These are phyloP conservation scores for Ammodytes marinus DNA, from an alignment of 2,113 vertebrate genomes.

Conservation along the genomic window DNA sequence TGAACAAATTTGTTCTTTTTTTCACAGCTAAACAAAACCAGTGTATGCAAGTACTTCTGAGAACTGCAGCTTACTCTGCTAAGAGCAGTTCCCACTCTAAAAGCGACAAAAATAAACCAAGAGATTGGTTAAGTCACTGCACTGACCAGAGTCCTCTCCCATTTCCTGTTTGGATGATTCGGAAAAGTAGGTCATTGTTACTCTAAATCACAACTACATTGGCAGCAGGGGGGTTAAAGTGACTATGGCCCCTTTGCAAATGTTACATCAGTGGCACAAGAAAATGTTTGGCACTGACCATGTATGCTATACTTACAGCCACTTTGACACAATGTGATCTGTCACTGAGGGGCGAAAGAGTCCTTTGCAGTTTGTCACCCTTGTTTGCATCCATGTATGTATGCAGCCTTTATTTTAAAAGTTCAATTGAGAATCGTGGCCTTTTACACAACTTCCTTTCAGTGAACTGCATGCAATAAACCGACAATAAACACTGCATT, in stretches of 20 bases:
- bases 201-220: constrained; percentile 40
- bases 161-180: constrained; percentile 67
- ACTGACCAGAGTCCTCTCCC: constrained; percentile 56
- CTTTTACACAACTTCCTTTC: constrained; percentile 70
- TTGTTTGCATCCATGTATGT: constrained; percentile 24
- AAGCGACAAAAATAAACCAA: constrained; percentile 58
- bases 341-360: constrained; percentile 11
- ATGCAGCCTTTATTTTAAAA: constrained; percentile 10
- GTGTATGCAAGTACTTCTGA: constrained; percentile 74
- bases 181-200: constrained; percentile 54
- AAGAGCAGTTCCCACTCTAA: constrained; percentile 56
- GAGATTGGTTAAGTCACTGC: constrained; percentile 55
- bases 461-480: constrained; percentile 64
- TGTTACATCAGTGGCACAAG: constrained; percentile 73
- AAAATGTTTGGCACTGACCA: constrained; percentile 76
- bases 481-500: constrained; percentile 69
- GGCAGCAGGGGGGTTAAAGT: constrained; percentile 43
- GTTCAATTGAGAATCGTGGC: constrained; percentile 49
- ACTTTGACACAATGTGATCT: constrained; percentile 35
- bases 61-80: constrained; percentile 59
- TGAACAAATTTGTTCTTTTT: constrained; percentile 79
- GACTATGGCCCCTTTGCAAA: constrained; percentile 46
- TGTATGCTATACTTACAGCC: constrained; percentile 45
- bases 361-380: constrained; percentile 20
- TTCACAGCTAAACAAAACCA: constrained; percentile 83